phyloP scores from a whole-genome alignment of 2,797 vertebrate genomes.

The Emydoidea blandingii region DNA sequence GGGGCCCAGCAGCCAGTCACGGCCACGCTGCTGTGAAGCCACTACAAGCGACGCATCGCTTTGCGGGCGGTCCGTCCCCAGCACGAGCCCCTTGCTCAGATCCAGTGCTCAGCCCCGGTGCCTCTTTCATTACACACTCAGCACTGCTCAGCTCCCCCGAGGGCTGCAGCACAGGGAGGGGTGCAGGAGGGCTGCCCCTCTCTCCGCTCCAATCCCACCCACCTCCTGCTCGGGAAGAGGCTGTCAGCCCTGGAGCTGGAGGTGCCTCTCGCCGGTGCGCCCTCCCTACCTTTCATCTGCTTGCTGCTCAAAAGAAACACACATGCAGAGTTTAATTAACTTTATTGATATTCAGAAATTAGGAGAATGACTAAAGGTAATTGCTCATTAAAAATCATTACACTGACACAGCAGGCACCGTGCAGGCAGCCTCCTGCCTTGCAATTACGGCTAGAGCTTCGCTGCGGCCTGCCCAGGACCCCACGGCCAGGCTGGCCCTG shows the following conservation, averaged over 20 bases:
- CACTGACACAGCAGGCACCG: slow-evolving; percentile 79
- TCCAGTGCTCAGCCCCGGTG: too few species aligned
- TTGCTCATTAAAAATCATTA: slow-evolving; percentile 88
- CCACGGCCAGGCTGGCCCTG: background rate
- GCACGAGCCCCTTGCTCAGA: background rate
- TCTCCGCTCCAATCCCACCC: background rate
- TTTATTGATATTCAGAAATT: slow-evolving; percentile 91
- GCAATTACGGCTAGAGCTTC: background rate
- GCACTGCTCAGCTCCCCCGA: too few species aligned
- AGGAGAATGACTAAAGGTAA: slow-evolving; percentile 86
- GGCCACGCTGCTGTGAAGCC: too few species aligned
- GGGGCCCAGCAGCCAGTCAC: too few species aligned
- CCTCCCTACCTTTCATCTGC: slow-evolving; percentile 50
- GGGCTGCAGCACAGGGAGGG: background rate
- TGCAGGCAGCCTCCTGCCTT: background rate
- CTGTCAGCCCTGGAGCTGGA: background rate
- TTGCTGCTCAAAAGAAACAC: slow-evolving; percentile 41
- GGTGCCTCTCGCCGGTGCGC: background rate
- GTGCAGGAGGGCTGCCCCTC: background rate
- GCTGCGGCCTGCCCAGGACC: background rate
- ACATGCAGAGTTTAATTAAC: slow-evolving; percentile 86
- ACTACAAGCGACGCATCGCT: fast-evolving
- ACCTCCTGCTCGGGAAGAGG: background rate
- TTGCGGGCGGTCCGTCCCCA: too few species aligned
- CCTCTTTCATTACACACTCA: too few species aligned